Base-by-base conservation (phyloP, 2,888 invertebrate species). In the Cistogaster globosa region DNA sequence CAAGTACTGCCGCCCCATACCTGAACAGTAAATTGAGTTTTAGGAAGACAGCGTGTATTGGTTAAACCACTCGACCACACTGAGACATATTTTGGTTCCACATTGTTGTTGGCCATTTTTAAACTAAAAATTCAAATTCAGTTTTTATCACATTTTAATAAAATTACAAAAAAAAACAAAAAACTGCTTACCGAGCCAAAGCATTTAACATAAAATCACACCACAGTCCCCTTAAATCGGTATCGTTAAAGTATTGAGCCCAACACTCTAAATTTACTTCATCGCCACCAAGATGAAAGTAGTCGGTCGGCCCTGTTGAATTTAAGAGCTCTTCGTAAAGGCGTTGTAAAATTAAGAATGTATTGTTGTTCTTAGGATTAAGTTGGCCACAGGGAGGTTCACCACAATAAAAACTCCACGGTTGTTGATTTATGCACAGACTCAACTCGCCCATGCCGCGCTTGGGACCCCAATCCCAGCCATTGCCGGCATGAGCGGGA, bases 381-480 rank as follows among this genome's bases (percentile, higher is more conserved):
- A 97, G 93, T 90, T 97, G 97, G 0, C 97, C 97, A 90, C 97
- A 97, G 0, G 97, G 97, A 6, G 97, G 97, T 91, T 97, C 97
- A 67, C 97, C 97, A 90, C 96, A 96, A 92, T 95, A 97, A 51
- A 95, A 93, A 88, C 94, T 95, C 97, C 97, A 97, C 0, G 97
- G 97, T 88, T 96, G 95, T 68, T 95, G 95, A 91, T 97, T 97
- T 14, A 97, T 94, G 91, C 97, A 97, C 84, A 97, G 94, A 12
- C 96, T 96, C 51, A 97, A 93, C 77, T 96, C 95, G 0, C 97
- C 97, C 71, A 96, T 93, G 0, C 96, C 96, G 76, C 95, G 95
- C 75, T 94, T 93, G 0, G 95, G 95, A 20, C 96, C 97, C 96
- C 96, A 97, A 86, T 95, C 95, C 97, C 97, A 97, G 0, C 97